Evolutionary conservation across 1,140 invertebrate species (phyloP).

Genomic region (Drosophila kepulauana): DNA sequence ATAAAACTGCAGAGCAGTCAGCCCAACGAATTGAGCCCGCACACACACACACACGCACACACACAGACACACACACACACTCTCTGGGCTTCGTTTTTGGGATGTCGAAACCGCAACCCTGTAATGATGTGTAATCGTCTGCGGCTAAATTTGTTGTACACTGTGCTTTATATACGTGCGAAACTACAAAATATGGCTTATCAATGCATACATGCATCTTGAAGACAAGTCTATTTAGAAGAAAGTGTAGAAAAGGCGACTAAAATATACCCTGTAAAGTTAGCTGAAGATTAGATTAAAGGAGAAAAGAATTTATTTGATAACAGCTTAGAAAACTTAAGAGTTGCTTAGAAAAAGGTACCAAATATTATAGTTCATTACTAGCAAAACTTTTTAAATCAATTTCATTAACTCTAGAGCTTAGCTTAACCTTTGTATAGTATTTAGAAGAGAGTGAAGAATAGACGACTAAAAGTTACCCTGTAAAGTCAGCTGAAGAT

Average conservation of each 20-base stretch:
- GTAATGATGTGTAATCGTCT: conserved; percentile 77
- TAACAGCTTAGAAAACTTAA: too few relatives aligned
- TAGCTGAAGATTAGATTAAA: too few relatives aligned
- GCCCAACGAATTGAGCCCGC: conserved; percentile 25
- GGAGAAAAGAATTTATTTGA: too few relatives aligned
- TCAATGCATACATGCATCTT: background rate
- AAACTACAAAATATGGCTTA: conserved; percentile 20
- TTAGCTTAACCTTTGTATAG: too few relatives aligned
- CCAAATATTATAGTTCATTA: too few relatives aligned
- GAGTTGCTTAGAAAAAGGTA: too few relatives aligned
- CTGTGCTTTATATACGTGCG: background rate
- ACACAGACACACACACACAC: conserved; percentile 16
- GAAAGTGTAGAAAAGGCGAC: background rate
- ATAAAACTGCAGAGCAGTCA: conserved; percentile 57
- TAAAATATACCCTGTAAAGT: background rate
- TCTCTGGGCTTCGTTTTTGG: background rate
- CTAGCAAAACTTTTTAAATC: too few relatives aligned
- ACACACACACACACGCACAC: too few relatives aligned
- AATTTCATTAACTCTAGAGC: too few relatives aligned
- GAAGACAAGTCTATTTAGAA: conserved; percentile 17
- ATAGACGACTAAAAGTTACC: background rate
- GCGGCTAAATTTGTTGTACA: conserved; percentile 32
- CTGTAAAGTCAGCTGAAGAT: background rate
- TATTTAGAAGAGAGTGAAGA: background rate
- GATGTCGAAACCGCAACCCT: conserved; percentile 25